Percentiles rank a stretch among this genome's conserved stretches.
Conservation (phyloP, 2,113 vertebrate genomes). For the Haemorhous mexicanus region DNA sequence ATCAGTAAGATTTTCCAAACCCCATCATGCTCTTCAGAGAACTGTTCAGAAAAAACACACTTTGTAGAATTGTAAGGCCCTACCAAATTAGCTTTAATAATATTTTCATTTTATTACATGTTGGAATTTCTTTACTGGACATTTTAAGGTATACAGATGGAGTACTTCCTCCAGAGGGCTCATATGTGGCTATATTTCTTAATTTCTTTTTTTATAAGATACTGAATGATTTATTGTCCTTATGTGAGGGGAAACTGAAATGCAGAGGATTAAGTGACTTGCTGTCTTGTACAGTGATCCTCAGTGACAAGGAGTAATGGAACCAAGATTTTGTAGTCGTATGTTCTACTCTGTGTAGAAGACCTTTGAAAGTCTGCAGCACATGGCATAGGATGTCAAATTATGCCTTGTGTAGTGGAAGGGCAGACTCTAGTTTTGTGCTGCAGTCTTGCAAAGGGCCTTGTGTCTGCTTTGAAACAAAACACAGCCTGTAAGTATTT, state of each 20-base stretch:
- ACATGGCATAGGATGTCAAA: neutral
- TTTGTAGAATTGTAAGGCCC: neutral
- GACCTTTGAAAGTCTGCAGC: neutral
- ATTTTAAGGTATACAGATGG: neutral
- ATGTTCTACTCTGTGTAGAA: neutral
- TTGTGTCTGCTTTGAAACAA: neutral
- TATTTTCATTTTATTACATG: neutral
- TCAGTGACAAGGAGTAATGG: neutral
- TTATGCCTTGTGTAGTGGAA: neutral
- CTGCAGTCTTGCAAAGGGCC: neutral
- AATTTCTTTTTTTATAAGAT: neutral
- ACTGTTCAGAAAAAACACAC: neutral
- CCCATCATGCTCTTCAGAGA: neutral
- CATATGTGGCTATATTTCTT: neutral
- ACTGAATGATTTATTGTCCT: neutral
- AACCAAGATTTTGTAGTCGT: neutral
- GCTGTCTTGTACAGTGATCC: neutral
- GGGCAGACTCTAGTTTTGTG: neutral
- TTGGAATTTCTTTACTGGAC: neutral
- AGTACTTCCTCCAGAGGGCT: neutral
- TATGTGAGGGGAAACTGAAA: neutral
- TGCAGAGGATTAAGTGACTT: neutral
- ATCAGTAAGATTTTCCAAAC: neutral
- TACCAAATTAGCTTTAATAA: neutral
- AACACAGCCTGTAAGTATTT: neutral